Base-by-base conservation (phyloP, 2,113 vertebrate genomes). In the Channa argus region DNA sequence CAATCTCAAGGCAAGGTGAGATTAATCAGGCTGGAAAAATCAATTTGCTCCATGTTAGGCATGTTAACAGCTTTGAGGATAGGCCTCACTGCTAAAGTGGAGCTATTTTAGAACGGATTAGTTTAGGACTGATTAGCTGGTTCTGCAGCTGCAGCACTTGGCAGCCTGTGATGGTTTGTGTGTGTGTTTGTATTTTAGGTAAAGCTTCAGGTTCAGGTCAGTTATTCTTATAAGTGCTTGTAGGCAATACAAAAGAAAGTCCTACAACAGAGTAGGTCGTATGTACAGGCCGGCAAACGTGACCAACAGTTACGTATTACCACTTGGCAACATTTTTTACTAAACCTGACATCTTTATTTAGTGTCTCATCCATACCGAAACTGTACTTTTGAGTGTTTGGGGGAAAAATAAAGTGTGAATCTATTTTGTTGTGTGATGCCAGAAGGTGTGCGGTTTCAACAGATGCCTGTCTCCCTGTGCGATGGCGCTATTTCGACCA, bases 1-100 rank as follows among this genome's bases (percentile, higher is more conserved):
- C 74, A 63, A 73, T 82, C 85, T 62, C 45, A 37, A 24, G 68
- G 6, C 61, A 54, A 75, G 59, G 59, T 54, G 74, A 75, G 77
- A 75, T 79, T 72, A 87, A 87, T 81, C 81, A 87, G 66, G 70
- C 70, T 10, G 39, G 78, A 78, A 68, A 77, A 84, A 87, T 76
- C 82, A 38, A 73, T 82, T 79, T 79, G 59, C 78, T 65, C 45
- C 67, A 68, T 79, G 71, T 68, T 45, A 62, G 67, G 49, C 66
- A 34, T 47, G 81, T 56, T 75, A 81, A 71, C 44, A 14, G 44
- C 69, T 65, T 36, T 2, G 63, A 63, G 74, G 62, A 71, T 8
- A 54, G 47, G 60, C 54, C 7, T 67, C n/a, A 24, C 58, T 8
- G 53, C 59, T 56, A n/a, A 64, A 44, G 71, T 60, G 45, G 59